phyloP scores from a whole-genome alignment of 2,888 invertebrate species.

The Diabrotica balteata region DNA sequence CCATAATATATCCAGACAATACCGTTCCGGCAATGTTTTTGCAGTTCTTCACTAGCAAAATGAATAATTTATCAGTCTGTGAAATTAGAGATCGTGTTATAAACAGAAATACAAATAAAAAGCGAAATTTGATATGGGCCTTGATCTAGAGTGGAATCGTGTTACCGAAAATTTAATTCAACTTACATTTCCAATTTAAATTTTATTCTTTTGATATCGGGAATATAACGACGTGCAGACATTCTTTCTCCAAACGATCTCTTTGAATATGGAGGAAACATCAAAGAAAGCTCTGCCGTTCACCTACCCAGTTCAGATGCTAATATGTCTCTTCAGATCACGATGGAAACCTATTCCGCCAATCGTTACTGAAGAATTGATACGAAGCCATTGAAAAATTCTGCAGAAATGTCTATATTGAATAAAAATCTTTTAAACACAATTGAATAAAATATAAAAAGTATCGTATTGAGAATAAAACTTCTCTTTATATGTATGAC shows the following conservation, averaged over 20 bases:
- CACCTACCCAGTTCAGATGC: constrained; percentile 14
- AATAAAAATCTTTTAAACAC: too few relatives aligned
- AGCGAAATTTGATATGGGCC: constrained; percentile 17
- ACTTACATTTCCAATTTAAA: constrained; percentile 40
- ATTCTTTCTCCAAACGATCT: constrained; percentile 28
- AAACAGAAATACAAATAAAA: constrained; percentile 16
- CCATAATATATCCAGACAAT: too few relatives aligned
- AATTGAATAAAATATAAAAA: too few relatives aligned
- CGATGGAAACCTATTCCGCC: not conserved
- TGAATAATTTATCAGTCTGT: not conserved
- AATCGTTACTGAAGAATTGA: not conserved
- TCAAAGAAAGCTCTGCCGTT: constrained; percentile 19
- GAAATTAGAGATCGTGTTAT: constrained; percentile 5
- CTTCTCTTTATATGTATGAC: too few relatives aligned
- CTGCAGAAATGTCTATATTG: too few relatives aligned
- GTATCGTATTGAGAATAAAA: too few relatives aligned
- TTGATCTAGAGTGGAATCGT: constrained; percentile 14
- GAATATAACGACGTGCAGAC: constrained; percentile 37
- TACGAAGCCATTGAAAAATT: too few relatives aligned
- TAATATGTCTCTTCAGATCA: constrained; percentile 14
- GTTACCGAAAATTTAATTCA: constrained; percentile 31
- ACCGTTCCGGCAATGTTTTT: too few relatives aligned
- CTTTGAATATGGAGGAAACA: constrained; percentile 22
- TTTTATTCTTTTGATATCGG: constrained; percentile 38
- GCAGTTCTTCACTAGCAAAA: too few relatives aligned